Percentiles rank a stretch among this genome's conserved stretches.
phyloP scores from a whole-genome alignment of 2,888 invertebrate genomes.

The Steinernema carpocapsae region DNA sequence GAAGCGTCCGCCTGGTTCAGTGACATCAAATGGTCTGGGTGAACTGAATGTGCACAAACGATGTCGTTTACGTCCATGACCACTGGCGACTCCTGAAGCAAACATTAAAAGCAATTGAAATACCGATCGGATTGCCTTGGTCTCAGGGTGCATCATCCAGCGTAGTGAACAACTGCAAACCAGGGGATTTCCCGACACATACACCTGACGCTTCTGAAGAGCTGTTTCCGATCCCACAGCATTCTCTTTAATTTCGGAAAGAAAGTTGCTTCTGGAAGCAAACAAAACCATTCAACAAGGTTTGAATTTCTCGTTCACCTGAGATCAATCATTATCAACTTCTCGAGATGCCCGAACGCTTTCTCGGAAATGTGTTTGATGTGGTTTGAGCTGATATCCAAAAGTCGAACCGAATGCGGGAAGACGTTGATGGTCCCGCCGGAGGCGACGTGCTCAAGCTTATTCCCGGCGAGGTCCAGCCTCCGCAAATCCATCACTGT shows the following conservation, averaged over 20 bases:
- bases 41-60: slow-evolving; percentile 21
- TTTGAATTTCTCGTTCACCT: slow-evolving; percentile 38
- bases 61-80: slow-evolving; percentile 35
- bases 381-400: slow-evolving; percentile 38
- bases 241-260: slow-evolving; percentile 38
- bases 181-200: slow-evolving; percentile 40
- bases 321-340: slow-evolving; percentile 39
- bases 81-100: slow-evolving; percentile 38
- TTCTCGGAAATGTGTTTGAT: slow-evolving; percentile 38
- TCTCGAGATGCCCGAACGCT: slow-evolving; percentile 34
- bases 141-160: slow-evolving; percentile 41
- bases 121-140: neutral
- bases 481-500: slow-evolving; percentile 33
- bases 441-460: slow-evolving; percentile 38
- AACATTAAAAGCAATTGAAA: neutral
- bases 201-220: slow-evolving; percentile 30
- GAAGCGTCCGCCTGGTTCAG: slow-evolving; percentile 36
- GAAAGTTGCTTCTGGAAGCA: slow-evolving; percentile 38
- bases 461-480: slow-evolving; percentile 39
- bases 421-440: slow-evolving; percentile 39
- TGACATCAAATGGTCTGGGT: slow-evolving; percentile 15
- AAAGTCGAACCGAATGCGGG: slow-evolving; percentile 33
- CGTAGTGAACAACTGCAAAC: slow-evolving; percentile 36
- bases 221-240: slow-evolving; percentile 25
- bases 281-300: neutral